Evolutionary conservation across 2,113 vertebrate species (phyloP).

Genomic region (Paedocypris sp.): DNA sequence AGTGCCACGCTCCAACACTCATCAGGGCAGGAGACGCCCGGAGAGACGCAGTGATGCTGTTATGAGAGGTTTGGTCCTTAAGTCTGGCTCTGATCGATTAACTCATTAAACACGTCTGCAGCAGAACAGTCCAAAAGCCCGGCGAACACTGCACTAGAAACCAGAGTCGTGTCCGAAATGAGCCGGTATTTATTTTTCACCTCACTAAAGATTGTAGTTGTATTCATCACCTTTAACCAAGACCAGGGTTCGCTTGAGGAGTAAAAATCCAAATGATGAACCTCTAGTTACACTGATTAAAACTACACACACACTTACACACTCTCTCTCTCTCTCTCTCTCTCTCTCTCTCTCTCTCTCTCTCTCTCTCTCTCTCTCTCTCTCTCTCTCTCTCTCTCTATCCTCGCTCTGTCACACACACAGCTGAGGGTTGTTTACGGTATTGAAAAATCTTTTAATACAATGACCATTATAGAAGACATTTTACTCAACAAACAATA

Average conservation of each 20-base stretch:
- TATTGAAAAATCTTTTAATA: constrained; percentile 22
- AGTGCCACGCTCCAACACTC: constrained; percentile 29
- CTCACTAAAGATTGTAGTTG: too few species aligned
- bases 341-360: too few species aligned
- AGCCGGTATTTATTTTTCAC: too few species aligned
- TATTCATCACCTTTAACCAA: background rate
- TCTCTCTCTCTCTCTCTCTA: too few species aligned
- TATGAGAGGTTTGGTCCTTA: constrained; percentile 24
- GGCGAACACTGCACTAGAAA: background rate
- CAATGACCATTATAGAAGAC: constrained; percentile 27
- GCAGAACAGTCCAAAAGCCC: too few species aligned
- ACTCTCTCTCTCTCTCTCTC: too few species aligned
- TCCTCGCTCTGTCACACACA: too few species aligned
- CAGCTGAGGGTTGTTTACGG: constrained; percentile 9
- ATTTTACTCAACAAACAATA: constrained; percentile 27
- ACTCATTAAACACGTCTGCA: constrained; percentile 20
- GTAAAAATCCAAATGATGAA: background rate
- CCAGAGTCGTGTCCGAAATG: too few species aligned
- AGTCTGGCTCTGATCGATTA: constrained; percentile 22
- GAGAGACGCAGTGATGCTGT: constrained; percentile 23
- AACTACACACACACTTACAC: background rate
- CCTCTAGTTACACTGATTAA: background rate
- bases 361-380: too few species aligned
- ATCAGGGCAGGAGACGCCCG: constrained; percentile 36
- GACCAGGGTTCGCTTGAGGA: too few species aligned